phyloP scores from a whole-genome alignment of 2,888 invertebrate species.

The Andrena dorsata region DNA sequence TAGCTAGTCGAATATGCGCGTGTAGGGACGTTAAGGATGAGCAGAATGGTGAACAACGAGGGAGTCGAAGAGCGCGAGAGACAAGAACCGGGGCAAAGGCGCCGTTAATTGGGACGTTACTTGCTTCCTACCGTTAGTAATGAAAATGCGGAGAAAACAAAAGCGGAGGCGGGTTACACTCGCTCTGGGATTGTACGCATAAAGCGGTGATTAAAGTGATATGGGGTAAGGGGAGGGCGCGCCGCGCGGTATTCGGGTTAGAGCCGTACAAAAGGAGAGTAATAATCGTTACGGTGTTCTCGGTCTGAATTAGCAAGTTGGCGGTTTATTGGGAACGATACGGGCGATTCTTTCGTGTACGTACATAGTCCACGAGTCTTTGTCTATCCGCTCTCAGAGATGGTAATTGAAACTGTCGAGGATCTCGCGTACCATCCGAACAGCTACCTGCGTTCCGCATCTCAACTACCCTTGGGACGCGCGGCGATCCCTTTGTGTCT shows the following conservation, averaged over 20 bases:
- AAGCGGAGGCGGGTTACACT: background rate
- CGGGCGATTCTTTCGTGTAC: conserved; percentile 24
- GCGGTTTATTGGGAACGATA: conserved; percentile 37
- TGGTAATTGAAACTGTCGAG: conserved; percentile 55
- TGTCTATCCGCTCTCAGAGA: conserved; percentile 35
- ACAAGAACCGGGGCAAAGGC: background rate
- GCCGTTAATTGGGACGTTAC: conserved; percentile 37
- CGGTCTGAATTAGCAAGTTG: conserved; percentile 31
- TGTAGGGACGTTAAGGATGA: too few relatives aligned
- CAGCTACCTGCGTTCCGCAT: conserved; percentile 19
- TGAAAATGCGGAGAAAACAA: conserved; percentile 23
- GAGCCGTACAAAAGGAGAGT: conserved; percentile 23
- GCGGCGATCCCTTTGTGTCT: conserved; percentile 21
- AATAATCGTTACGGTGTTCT: conserved; percentile 45
- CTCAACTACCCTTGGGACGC: conserved; percentile 19
- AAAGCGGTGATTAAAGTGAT: conserved; percentile 33
- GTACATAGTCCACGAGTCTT: conserved; percentile 10
- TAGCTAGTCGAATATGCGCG: background rate
- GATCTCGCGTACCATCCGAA: conserved; percentile 25
- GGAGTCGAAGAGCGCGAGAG: background rate
- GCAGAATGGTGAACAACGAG: background rate
- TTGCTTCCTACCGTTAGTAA: conserved; percentile 18
- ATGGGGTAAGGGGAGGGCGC: conserved; percentile 24
- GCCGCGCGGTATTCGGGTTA: conserved; percentile 17
- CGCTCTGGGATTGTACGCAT: conserved; percentile 12